These are phyloP conservation scores for Endomychus coccineus DNA, from an alignment of 2,888 invertebrate genomes.

Conservation along the genomic window DNA sequence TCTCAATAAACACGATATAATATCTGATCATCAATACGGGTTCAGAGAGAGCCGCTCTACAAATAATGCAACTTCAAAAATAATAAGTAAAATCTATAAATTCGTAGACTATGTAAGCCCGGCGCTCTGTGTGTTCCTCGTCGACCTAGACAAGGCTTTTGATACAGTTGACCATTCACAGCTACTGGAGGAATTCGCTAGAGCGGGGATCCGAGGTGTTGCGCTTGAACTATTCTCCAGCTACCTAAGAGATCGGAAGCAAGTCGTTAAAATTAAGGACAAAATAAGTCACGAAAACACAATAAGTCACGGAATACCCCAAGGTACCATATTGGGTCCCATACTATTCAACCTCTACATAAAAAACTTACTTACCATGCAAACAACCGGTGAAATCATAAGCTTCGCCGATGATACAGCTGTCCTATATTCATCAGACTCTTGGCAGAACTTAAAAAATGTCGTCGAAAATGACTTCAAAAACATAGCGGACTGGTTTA, in stretches of 20 bases:
- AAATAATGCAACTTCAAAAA: too few species aligned
- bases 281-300: slow-evolving; percentile 3
- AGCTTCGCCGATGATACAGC: slow-evolving; percentile 8
- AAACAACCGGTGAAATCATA: slow-evolving; percentile 4
- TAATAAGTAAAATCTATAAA: too few species aligned
- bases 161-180: too few species aligned
- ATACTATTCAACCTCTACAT: slow-evolving; percentile 8
- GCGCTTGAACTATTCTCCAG: slow-evolving; percentile 4
- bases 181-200: too few species aligned
- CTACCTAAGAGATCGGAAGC: slow-evolving; percentile 4
- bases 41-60: too few species aligned
- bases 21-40: too few species aligned
- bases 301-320: slow-evolving; percentile 3
- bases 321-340: slow-evolving; percentile 2
- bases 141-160: too few species aligned
- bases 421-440: slow-evolving; percentile 4
- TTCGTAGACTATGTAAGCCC: too few species aligned
- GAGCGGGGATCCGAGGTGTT: slow-evolving; percentile 5
- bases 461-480: slow-evolving; percentile 4
- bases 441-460: slow-evolving; percentile 4
- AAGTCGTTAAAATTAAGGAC: slow-evolving; percentile 1
- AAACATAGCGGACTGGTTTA: slow-evolving; percentile 1
- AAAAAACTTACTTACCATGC: slow-evolving; percentile 4
- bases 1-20: too few species aligned
- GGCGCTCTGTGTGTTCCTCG: too few species aligned